Evolutionary conservation across 2,797 vertebrate species (phyloP), one percentile per base, ranked within the genome.

Genomic region (Dendrocincla fuliginosa): DNA sequence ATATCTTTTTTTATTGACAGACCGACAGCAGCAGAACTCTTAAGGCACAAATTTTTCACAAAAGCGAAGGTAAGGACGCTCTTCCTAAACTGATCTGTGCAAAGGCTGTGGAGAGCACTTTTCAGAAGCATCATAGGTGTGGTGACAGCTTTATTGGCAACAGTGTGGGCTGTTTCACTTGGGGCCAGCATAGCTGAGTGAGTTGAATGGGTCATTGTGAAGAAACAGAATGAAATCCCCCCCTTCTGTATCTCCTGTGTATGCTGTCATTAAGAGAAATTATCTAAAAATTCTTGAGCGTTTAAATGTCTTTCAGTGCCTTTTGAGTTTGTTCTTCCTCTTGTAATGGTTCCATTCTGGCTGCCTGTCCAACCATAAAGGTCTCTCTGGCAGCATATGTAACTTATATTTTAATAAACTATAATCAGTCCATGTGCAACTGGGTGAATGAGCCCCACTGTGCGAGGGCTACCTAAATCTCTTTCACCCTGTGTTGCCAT

Each of bases 21-120:
- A 98, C 99, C 99, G 30, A 99, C 99, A 68, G 99, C 99, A 85
- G 99, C 98, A 85, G 99, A 99, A 97, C 97, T 99, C 90, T 97
- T 99, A 98, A 99, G 99, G 97, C 98, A 99, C 98, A 99, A 99
- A 97, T 99, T 99, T 98, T 99, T 99, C 98, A 99, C 99, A 88
- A 99, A 99, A 98, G 99, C 99, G 82, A 99, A 99, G 99, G 99
- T 99, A 98, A 95, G 98, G 68, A 53, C 74, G 70, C 22, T 3
- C 50, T 78, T 83, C 35, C 68, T 79, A 17, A 84, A 32, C 27
- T 33, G 57, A 17, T 89, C 11, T 52, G 17, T 68, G 68, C 60
- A 47, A 59, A 73, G 55, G n/a, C 80, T 83, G 63, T 79, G 70
- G 82, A 75, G 80, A 64, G 68, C 53, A 37, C 49, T 80, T 87